These are phyloP conservation scores for Aphidoletes aphidimyza DNA, from an alignment of 2,888 invertebrate genomes.

Conservation along the genomic window DNA sequence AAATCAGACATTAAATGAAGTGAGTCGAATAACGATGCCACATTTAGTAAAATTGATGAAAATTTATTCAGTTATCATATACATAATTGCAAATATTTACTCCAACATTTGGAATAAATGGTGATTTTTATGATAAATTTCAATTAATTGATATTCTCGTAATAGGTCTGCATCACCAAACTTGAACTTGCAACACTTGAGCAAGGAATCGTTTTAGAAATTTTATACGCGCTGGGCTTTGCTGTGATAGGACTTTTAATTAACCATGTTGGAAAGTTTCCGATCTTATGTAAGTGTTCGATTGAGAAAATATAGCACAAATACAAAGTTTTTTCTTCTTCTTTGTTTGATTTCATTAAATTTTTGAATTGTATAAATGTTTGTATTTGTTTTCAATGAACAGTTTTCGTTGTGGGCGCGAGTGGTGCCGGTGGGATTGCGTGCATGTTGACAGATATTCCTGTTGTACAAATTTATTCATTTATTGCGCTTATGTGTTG, in stretches of 20 bases:
- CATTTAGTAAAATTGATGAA: not conserved
- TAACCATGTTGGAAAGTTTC: conserved; percentile 61
- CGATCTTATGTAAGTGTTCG: conserved; percentile 61
- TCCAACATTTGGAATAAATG: no score
- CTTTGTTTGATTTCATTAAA: no score
- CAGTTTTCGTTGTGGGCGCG: conserved; percentile 55
- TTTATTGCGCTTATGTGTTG: conserved; percentile 61
- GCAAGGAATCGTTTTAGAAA: conserved; percentile 61
- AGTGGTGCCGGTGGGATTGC: conserved; percentile 61
- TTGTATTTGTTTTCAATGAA: not conserved
- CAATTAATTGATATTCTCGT: no score
- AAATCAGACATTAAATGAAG: no score
- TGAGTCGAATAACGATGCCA: conserved; percentile 26
- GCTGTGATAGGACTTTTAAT: conserved; percentile 62
- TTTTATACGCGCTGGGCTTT: conserved; percentile 62
- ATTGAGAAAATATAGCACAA: no score
- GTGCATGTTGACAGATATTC: conserved; percentile 59
- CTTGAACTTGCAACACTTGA: conserved; percentile 62
- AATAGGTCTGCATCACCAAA: conserved; percentile 60
- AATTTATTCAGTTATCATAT: not conserved
- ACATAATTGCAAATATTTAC: not conserved
- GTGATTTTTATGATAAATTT: no score
- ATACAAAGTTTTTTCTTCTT: no score
- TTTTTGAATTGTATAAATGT: no score
- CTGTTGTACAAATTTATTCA: conserved; percentile 61